Evolutionary conservation across 1,140 invertebrate genomes (phyloP), one percentile per base, ranked within the genome.

Genomic region (Nixonia krombeini): DNA sequence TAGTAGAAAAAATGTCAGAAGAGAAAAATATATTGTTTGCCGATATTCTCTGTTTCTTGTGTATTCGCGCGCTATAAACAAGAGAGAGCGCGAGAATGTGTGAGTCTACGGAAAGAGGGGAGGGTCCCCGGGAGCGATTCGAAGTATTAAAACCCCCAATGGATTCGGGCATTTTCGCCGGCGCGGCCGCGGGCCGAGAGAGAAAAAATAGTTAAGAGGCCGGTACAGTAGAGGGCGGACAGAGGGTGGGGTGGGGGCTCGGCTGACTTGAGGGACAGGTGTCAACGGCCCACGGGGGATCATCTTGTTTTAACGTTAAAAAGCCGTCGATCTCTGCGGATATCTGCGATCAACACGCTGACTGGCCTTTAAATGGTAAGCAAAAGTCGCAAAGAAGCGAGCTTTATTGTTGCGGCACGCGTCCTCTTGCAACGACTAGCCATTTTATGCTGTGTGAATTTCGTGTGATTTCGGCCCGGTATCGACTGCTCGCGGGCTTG

Each of bases 161-260:
- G 59, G 69, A 75, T 79, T 83, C 79, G 79, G 74, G 74, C 47
- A 81, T 78, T 82, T 81, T 82, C 80, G 76, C 66, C 72, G 72
- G 58, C 59, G 69, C 70, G 69, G 68, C 41, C 57, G 59, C 31
- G 70, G 70, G 40, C 61, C 62, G 70, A 58, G 74, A 74, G 78
- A 80, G 80, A 83, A 83, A 83, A 83, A 82, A 83, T 81, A 83
- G 81, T 82, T 82, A 81, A 81, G 81, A 82, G 81, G 73, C 78
- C 74, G 79, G 72, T 64, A 80, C 76, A 79, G 79, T 79, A 80
- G 80, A 83, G 81, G 80, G 81, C 80, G 71, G 72, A 80, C 73
- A n/a, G 74, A 58, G 53, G 62, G 66, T 80, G 76, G 80, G 81
- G 78, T 80, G 80, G 79, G 81, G 80, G 76, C 65, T 41, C 55